phyloP scores from a whole-genome alignment of 2,113 vertebrate species.

The Natator depressus region DNA sequence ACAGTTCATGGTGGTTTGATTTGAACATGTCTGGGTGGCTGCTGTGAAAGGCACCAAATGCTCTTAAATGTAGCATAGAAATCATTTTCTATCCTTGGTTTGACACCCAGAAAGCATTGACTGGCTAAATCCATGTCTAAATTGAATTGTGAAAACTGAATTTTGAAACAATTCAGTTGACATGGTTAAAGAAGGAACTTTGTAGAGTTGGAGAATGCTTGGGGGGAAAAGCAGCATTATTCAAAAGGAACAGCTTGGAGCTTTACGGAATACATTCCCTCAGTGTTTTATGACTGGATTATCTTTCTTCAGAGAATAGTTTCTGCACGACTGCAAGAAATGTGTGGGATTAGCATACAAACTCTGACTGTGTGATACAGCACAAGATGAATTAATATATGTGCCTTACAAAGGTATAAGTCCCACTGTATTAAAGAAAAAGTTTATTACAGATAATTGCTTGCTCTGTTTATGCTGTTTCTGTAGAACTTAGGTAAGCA shows the following conservation, averaged over 20 bases:
- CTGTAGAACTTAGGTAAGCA: slow-evolving; percentile 75
- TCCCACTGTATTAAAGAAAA: slow-evolving; percentile 76
- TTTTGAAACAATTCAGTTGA: background rate
- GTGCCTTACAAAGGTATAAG: slow-evolving; percentile 57
- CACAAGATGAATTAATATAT: slow-evolving; percentile 51
- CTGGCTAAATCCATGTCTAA: slow-evolving; percentile 20
- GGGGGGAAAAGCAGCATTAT: background rate
- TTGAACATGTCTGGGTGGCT: slow-evolving; percentile 8
- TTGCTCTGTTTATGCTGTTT: slow-evolving; percentile 74
- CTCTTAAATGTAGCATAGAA: slow-evolving; percentile 21
- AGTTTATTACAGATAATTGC: slow-evolving; percentile 84
- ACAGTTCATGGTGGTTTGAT: background rate
- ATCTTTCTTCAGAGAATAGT: background rate
- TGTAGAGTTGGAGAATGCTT: background rate
- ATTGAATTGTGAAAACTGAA: slow-evolving; percentile 5
- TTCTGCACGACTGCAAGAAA: slow-evolving; percentile 25
- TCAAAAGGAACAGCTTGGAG: background rate
- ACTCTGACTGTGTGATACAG: slow-evolving; percentile 21
- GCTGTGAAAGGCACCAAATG: background rate
- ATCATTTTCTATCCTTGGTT: background rate
- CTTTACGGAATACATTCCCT: background rate
- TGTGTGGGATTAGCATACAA: background rate
- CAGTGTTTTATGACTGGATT: slow-evolving; percentile 3
- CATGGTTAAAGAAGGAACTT: background rate
- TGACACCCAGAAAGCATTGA: background rate